phyloP scores from a whole-genome alignment of 2,797 vertebrate genomes.

The Propithecus deckenii region DNA sequence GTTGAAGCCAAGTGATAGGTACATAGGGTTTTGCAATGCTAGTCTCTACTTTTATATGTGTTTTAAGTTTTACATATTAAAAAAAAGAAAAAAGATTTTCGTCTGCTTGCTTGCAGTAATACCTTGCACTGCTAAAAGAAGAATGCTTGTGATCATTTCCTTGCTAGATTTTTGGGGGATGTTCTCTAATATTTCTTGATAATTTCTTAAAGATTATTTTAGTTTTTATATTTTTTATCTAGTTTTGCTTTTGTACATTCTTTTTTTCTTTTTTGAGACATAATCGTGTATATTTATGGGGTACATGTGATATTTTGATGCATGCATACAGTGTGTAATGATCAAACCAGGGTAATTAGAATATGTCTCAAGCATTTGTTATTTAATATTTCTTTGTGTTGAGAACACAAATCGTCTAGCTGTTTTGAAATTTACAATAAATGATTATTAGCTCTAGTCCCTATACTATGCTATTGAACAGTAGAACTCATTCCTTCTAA shows the following conservation, averaged over 20 bases:
- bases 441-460: neutral
- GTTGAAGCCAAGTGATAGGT: neutral
- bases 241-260: neutral
- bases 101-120: neutral
- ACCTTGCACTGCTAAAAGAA: neutral
- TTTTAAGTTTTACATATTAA: neutral
- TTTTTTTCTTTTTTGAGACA: neutral
- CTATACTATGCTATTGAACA: neutral
- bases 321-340: neutral
- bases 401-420: neutral
- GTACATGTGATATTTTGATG: too few relatives aligned
- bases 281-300: neutral
- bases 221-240: neutral
- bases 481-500: neutral
- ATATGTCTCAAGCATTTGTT: neutral
- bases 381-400: neutral
- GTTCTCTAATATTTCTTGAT: neutral
- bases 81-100: neutral
- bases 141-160: neutral
- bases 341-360: neutral
- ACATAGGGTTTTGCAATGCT: neutral
- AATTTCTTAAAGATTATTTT: conserved; percentile 41
- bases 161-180: neutral
- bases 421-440: neutral
- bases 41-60: neutral